Base-by-base conservation (phyloP, 2,888 invertebrate genomes). In the Andricus quercusramuli region DNA sequence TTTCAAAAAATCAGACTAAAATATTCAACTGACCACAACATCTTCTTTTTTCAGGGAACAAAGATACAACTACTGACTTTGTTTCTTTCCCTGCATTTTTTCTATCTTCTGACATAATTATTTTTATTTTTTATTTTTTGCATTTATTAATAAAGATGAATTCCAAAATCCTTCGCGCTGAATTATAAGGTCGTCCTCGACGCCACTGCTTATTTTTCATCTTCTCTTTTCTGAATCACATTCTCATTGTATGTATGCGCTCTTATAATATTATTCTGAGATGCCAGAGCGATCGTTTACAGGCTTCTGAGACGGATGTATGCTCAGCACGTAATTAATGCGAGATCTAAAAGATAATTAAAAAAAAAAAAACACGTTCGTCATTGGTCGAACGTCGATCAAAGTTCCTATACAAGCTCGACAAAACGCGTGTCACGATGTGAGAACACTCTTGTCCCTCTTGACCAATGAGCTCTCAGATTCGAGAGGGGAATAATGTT, bases 371-470 rank as follows among this genome's bases (percentile, higher is more conserved):
- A 81, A 51, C 64, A 44, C 82, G 83, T 80, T 65, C 79, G 81
- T 85, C 84, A 84, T 82, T 80, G 79, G 37, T 66, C 67, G 66
- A 79, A 83, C 81, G 77, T 82, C 78, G 78, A 79, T 37, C 83
- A 56, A 82, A 76, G 64, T 62, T 9, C 15, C 62, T 62, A 22
- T 13, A 20, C 79, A 78, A 78, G 59, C 66, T 67, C 70, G 81
- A 82, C 82, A 85, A 87, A 86, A 88, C 85, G 86, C 86, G 88
- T 88, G 87, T 85, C 82, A 81, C 84, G 81, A 86, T 86, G 89
- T 88, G 89, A 89, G 88, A 90, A 90, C 85, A 85, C 78, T 84
- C 87, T 89, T 89, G 89, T 88, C 85, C 85, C 82, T 82, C 74
- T 80, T 41, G 62, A 62, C 62, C 62, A 62, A 62, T 62, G 13